Percentiles rank a stretch among this genome's conserved stretches.
phyloP scores from a whole-genome alignment of 2,888 invertebrate species.

The Troides aeacus region DNA sequence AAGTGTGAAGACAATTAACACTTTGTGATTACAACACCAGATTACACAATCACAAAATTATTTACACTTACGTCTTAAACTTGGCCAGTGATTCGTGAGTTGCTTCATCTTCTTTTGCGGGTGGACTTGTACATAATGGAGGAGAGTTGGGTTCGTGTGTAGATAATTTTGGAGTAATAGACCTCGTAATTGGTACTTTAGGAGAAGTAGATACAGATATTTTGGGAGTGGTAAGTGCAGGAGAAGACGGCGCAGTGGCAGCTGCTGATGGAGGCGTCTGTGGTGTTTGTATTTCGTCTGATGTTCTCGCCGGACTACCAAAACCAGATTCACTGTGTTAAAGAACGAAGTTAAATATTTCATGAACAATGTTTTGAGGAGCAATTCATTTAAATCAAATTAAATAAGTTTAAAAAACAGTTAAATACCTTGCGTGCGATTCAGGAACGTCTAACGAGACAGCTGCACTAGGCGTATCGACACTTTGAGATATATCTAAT shows the following conservation, averaged over 20 bases:
- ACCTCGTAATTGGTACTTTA: slow-evolving; percentile 34
- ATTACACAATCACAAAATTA: slow-evolving; percentile 6
- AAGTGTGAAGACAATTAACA: not conserved
- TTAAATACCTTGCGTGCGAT: slow-evolving; percentile 67
- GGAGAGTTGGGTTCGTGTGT: slow-evolving; percentile 61
- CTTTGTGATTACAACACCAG: not conserved
- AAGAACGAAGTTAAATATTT: not conserved
- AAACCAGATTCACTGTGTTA: slow-evolving; percentile 68
- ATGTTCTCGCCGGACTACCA: slow-evolving; percentile 67
- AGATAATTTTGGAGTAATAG: slow-evolving; percentile 40
- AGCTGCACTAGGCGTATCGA: slow-evolving; percentile 75
- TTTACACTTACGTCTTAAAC: slow-evolving; percentile 71
- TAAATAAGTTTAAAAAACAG: not conserved
- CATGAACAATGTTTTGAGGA: not conserved
- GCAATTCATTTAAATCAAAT: not conserved
- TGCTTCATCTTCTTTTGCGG: slow-evolving; percentile 59
- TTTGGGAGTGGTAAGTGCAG: slow-evolving; percentile 40
- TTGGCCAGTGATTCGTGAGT: slow-evolving; percentile 66
- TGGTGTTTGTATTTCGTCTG: slow-evolving; percentile 67
- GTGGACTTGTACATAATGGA: slow-evolving; percentile 70
- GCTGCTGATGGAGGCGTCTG: slow-evolving; percentile 60
- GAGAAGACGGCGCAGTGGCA: slow-evolving; percentile 40
- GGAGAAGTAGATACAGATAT: slow-evolving; percentile 36
- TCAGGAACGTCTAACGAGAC: slow-evolving; percentile 75
- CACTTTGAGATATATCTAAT: slow-evolving; percentile 75